Conservation (phyloP, 2,888 invertebrate species). For the Dorcus parallelipipedus region DNA sequence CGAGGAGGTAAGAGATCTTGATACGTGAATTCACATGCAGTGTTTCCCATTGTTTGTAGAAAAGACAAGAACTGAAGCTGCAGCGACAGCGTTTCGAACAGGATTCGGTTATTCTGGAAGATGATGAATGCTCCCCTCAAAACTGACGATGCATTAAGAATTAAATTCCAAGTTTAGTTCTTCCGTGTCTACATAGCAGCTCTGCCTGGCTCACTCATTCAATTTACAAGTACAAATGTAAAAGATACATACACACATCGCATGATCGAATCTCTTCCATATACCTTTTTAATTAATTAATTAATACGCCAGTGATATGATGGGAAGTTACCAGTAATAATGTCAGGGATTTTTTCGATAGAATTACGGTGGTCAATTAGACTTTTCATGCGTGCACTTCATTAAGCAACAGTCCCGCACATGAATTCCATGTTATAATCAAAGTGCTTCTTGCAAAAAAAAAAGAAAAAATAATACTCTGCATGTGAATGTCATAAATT, state of each 20-base stretch:
- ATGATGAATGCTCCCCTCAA: conserved; percentile 60
- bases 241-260: neutral
- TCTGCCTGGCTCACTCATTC: conserved; percentile 1
- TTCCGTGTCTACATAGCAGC: neutral
- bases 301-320: too few relatives aligned
- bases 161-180: neutral
- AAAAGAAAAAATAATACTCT: too few relatives aligned
- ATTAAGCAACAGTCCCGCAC: too few relatives aligned
- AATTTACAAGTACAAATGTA: neutral
- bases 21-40: neutral
- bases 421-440: too few relatives aligned
- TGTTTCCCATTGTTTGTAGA: conserved; percentile 46
- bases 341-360: too few relatives aligned
- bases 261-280: neutral
- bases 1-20: conserved; percentile 59
- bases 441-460: too few relatives aligned
- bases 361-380: too few relatives aligned
- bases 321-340: too few relatives aligned
- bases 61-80: conserved; percentile 56
- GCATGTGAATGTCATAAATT: too few relatives aligned
- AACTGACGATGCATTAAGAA: conserved; percentile 29
- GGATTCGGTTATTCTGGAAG: conserved; percentile 69
- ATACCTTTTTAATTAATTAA: neutral
- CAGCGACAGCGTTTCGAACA: conserved; percentile 63
- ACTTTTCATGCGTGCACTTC: too few relatives aligned